Base-by-base conservation (phyloP, 2,113 vertebrate genomes). In the Steatornis caripensis region DNA sequence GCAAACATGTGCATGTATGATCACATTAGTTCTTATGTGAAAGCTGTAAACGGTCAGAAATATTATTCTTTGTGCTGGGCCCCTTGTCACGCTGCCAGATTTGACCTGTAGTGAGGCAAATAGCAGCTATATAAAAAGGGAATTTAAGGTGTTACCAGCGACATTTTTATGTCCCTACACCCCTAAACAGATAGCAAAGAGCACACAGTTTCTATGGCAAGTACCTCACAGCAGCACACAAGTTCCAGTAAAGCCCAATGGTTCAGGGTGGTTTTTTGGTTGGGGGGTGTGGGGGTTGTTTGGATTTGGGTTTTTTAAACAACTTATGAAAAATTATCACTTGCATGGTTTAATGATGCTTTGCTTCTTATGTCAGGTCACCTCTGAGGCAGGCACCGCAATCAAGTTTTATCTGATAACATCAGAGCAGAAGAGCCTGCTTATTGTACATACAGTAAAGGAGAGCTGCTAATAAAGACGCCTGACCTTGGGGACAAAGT, bases 151-250 rank as follows among this genome's bases (percentile, higher is more conserved):
- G 24, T 23, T 61, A 16, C 15, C 24, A 20, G 34, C 19, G 26
- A n/a, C 0, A 1, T 4, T 45, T 53, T 0, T 32, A 17, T 26
- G 9, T 53, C 15, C 8, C 27, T 71, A 22, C 6, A 39, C 3
- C 10, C 4, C 9, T 11, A 58, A 34, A 20, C 3, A 74, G 20
- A 29, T 7, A 58, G 21, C 3, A 15, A 71, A 65, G 10, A 75
- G 13, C 13, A 48, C 36, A 15, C 10, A 34, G 16, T 80, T 69
- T 77, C 36, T 55, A 15, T 23, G 79, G 27, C 15, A 93, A 43
- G 5, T 39, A 26, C 12, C 2, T 46, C 55, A 88, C 24, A 30
- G 18, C 9, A 69, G 13, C 26, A 61, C 8, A 57, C 2, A 49
- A 64, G 3, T 15, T 64, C 24, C 51, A 92, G 9, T 29, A 77